A percentile compares a stretch with the other conserved stretches of the same genome.
Conservation (phyloP, 2,113 vertebrate genomes). For the Heterochromis multidens region DNA sequence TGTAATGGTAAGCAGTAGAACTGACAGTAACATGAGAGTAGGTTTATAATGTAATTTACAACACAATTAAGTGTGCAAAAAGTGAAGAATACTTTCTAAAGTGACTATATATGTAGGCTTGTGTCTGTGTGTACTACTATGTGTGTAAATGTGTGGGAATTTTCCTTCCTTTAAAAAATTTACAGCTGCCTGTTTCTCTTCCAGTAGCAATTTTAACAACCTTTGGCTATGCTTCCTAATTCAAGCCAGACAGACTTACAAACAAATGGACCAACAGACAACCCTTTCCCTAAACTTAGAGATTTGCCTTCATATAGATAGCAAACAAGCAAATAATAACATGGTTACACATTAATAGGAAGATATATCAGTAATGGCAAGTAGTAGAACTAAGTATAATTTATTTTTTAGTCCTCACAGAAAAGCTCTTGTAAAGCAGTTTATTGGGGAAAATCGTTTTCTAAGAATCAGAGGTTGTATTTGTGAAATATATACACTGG, state of each 20-base stretch:
- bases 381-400: conserved; percentile 4
- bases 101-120: not conserved
- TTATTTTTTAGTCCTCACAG: not conserved
- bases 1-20: no score
- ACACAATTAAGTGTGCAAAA: not conserved
- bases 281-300: not conserved
- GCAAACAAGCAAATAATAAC: not conserved
- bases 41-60: not conserved
- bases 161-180: conserved; percentile 80
- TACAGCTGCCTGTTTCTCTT: conserved; percentile 77
- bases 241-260: conserved; percentile 75
- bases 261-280: conserved; percentile 21
- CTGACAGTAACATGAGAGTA: no score
- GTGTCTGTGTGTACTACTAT: conserved; percentile 20
- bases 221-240: conserved; percentile 79
- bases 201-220: conserved; percentile 78
- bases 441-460: conserved; percentile 16
- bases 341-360: not conserved
- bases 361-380: not conserved
- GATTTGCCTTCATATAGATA: not conserved
- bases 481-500: conserved; percentile 8
- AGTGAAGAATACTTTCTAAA: not conserved
- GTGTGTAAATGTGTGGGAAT: conserved; percentile 76
- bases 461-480: conserved; percentile 19
- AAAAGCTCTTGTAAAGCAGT: conserved; percentile 9